Evolutionary conservation across 2,113 vertebrate genomes (phyloP), one percentile per base, ranked within the genome.

Genomic region (Cygnus buccinator): DNA sequence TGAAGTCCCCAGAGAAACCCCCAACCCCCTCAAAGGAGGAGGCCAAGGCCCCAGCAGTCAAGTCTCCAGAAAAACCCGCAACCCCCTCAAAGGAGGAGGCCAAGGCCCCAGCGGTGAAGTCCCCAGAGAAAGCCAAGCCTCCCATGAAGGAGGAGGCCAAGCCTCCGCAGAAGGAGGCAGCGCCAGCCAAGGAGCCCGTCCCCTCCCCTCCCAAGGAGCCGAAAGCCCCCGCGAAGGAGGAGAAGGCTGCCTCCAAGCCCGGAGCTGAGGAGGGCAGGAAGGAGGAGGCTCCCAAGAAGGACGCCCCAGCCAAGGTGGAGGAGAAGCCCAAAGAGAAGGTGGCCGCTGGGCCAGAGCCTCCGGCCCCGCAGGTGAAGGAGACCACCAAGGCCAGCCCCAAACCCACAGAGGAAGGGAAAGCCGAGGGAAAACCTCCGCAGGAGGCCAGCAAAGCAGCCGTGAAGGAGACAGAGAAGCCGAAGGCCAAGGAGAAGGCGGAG

Each of bases 321-420:
- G 93, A 93, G 76, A 97, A 95, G 48, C 84, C 97, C 6, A 95
- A 97, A 61, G 96, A 98, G 91, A 98, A 98, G 82, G 85, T 3
- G 2, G 95, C 97, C 6, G 77, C 81, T 31, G 90, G 72, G 10
- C 92, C 94, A 0, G 98, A 98, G 92, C 96, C 98, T 26, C 93
- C 97, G 10, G 76, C 96, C 71, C 61, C 54, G 2, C 77, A 95
- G 74, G 96, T 70, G 39, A 97, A 95, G 68, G 90, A 95, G 35
- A 13, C 78, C 16, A 15, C 75, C 65, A 98, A 97, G 79, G 82
- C 86, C 0, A 81, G 75, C n/a, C 90, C 98, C 33, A 98, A 98
- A 95, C 8, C 78, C 33, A 93, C 65, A 0, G 57, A 76, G 66
- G 95, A 92, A 41, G 96, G 95, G 55, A 95, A 85, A 35, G 72